Evolutionary conservation across 2,797 vertebrate genomes (phyloP).

Genomic region (Rhabdomys pumilio): DNA sequence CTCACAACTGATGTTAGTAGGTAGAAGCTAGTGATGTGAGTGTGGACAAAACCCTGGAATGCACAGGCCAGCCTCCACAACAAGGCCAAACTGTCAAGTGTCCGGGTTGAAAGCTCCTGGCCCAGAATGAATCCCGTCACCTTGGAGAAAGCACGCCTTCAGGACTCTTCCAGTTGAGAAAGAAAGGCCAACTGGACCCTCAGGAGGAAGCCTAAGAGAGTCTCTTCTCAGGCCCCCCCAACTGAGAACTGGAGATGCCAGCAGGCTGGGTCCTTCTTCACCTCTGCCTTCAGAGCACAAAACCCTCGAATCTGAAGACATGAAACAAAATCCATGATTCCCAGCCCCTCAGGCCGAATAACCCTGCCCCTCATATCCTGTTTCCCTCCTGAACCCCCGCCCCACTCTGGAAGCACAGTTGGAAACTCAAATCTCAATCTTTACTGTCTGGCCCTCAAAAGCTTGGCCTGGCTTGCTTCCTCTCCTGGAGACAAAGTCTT

Average conservation of each 20-base stretch:
- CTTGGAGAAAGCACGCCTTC: not conserved
- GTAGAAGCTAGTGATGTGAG: not conserved
- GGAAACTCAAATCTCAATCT: conserved; percentile 78
- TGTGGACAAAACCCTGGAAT: not conserved
- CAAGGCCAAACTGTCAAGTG: not conserved
- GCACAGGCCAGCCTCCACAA: not conserved
- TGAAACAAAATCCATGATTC: conserved; percentile 78
- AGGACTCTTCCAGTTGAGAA: not conserved
- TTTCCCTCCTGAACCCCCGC: conserved; percentile 66
- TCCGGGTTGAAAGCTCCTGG: not conserved
- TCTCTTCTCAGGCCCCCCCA: conserved; percentile 43
- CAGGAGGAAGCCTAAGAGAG: not conserved
- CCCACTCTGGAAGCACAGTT: conserved; percentile 77
- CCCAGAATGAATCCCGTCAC: not conserved
- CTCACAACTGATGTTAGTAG: conserved; percentile 10
- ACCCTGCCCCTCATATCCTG: conserved; percentile 82
- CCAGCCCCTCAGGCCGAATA: conserved; percentile 73
- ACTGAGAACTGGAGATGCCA: conserved; percentile 47
- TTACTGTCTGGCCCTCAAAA: conserved; percentile 80
- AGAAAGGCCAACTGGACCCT: not conserved
- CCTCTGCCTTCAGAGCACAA: conserved; percentile 73
- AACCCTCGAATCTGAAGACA: conserved; percentile 79
- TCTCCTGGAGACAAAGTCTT: conserved; percentile 79
- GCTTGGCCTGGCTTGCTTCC: conserved; percentile 74
- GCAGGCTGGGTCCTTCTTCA: conserved; percentile 27